Base-by-base conservation (phyloP, 2,888 invertebrate species). In the Himalopsyche japonica region DNA sequence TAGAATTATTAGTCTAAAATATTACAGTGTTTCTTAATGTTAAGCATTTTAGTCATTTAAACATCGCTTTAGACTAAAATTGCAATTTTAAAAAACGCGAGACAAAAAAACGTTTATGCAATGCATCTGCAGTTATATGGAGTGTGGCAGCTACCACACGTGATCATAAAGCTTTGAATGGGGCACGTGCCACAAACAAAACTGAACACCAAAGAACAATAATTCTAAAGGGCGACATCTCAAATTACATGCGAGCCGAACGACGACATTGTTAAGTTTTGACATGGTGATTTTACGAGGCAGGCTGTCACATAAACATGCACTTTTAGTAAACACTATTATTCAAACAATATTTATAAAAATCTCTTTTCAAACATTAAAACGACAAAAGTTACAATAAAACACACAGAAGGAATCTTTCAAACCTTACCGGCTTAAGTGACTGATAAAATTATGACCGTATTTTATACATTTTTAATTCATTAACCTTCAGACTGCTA, bases 171-270 rank as follows among this genome's bases (percentile, higher is more conserved):
- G 20, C 79, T 18, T n/a, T 48, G 80, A 30, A 32, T 80, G 79
- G 43, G 80, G 47, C 80, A 80, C 80, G 83, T 83, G 83, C 76
- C 80, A 76, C 43, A 47, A 70, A 64, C 49, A 47, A 70, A 49
- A 34, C 30, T 24, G 80, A 43, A 76, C 30, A 83, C 83, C 57
- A 20, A 57, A 57, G 20, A 57, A 57, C 57, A 57, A 57, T 57
- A 57, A 83, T 80, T 83, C 76, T 30, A 57, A 30, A 64, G 48
- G 79, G 70, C 70, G 76, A 80, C 76, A 49, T 84, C 76, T 84
- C 76, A 30, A 47, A 49, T 80, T 80, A 77, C 83, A 81, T 49
- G 83, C 77, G 27, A 80, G 30, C 70, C 80, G 20, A 30, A 77
- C 30, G 80, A 32, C 49, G 32, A 49, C 80, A 37, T 49, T 48